Conservation (phyloP, 2,113 vertebrate genomes). For the Forbesichthys agassizii region DNA sequence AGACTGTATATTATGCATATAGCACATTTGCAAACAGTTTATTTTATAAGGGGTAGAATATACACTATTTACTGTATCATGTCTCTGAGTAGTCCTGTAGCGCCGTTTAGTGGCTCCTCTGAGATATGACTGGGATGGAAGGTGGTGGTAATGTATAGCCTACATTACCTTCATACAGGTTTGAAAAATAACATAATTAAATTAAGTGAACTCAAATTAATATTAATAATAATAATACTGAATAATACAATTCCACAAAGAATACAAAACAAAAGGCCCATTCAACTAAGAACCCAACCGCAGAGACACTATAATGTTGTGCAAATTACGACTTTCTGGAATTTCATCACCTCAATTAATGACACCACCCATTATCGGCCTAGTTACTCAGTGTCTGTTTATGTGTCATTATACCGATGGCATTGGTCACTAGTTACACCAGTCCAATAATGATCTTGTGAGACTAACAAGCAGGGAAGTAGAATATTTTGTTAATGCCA, state of each 20-base stretch:
- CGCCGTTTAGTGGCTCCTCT: slow-evolving; percentile 52
- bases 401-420: no score
- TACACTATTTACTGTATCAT: no score
- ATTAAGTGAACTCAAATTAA: not conserved
- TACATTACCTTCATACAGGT: no score
- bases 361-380: not conserved
- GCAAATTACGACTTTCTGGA: not conserved
- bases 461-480: not conserved
- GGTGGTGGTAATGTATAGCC: no score
- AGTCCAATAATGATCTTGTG: not conserved
- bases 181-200: not conserved
- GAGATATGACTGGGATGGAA: not conserved
- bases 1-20: no score
- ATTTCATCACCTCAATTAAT: not conserved
- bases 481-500: not conserved
- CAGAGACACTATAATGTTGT: not conserved
- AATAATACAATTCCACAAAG: not conserved
- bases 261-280: not conserved
- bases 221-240: not conserved
- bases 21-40: no score
- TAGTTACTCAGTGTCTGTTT: not conserved
- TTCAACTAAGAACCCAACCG: not conserved
- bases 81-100: slow-evolving; percentile 19
- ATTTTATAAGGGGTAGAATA: no score
- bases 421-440: not conserved